Conservation (phyloP, 2,888 invertebrate genomes). For the Drosophila demipolita region DNA sequence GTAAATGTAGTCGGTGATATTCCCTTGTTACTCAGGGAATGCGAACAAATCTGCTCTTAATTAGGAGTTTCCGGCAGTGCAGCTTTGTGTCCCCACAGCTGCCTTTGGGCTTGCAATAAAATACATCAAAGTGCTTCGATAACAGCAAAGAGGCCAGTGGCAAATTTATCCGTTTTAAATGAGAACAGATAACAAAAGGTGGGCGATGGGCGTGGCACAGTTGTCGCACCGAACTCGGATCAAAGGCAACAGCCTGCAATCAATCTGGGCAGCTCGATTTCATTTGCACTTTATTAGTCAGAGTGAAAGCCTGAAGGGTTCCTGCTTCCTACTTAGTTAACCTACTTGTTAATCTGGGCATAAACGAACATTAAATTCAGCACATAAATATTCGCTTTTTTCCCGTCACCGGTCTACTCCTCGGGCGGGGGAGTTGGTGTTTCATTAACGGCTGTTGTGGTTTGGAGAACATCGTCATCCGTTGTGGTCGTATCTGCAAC, state of each 20-base stretch:
- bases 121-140: slow-evolving; percentile 47
- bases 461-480: neutral
- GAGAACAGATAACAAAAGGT: slow-evolving; percentile 11
- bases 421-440: slow-evolving; percentile 23
- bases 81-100: neutral
- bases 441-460: slow-evolving; percentile 6
- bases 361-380: slow-evolving; percentile 65
- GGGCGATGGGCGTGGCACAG: slow-evolving; percentile 6
- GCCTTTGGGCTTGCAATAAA: slow-evolving; percentile 16
- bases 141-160: slow-evolving; percentile 7
- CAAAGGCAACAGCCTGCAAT: slow-evolving; percentile 40
- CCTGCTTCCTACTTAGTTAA: slow-evolving; percentile 1
- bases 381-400: slow-evolving; percentile 56
- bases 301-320: neutral
- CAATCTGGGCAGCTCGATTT: slow-evolving; percentile 33
- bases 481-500: slow-evolving; percentile 10
- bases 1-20: slow-evolving; percentile 11
- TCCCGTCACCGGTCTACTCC: slow-evolving; percentile 24
- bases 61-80: slow-evolving; percentile 37
- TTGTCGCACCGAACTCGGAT: slow-evolving; percentile 16
- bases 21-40: neutral
- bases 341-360: slow-evolving; percentile 44
- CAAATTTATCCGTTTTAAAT: slow-evolving; percentile 24
- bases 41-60: slow-evolving; percentile 30
- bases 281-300: slow-evolving; percentile 36